Evolutionary conservation across 1,140 invertebrate genomes (phyloP).

Genomic region (Helicoverpa zea): DNA sequence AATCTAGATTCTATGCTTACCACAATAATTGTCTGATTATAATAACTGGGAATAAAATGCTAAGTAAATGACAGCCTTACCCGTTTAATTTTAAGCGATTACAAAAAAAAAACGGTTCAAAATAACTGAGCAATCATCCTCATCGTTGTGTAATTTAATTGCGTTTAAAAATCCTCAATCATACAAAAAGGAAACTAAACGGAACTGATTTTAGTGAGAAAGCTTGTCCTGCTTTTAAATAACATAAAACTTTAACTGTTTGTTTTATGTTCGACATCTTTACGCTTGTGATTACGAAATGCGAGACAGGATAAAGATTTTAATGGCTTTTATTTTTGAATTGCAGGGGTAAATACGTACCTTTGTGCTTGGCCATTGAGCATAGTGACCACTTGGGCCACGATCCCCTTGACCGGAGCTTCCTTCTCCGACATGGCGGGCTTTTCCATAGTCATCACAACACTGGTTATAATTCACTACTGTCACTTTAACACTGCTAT

Average conservation of each 20-base stretch:
- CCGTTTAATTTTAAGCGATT: too few relatives aligned
- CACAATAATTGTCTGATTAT: too few relatives aligned
- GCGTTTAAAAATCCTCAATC: not conserved
- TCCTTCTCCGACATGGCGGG: conserved; percentile 77
- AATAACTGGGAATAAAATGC: too few relatives aligned
- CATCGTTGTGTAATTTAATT: not conserved
- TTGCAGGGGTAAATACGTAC: conserved; percentile 63
- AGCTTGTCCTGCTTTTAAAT: conserved; percentile 28
- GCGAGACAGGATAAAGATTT: not conserved
- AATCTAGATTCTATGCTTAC: too few relatives aligned
- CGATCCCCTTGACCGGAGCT: conserved; percentile 82
- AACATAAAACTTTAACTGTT: conserved; percentile 29
- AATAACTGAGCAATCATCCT: not conserved
- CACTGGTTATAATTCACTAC: conserved; percentile 49
- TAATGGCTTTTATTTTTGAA: conserved; percentile 10
- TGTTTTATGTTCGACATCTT: conserved; percentile 3
- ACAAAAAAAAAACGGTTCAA: not conserved
- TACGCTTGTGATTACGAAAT: conserved; percentile 5
- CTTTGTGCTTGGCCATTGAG: conserved; percentile 84
- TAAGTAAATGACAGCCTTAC: too few relatives aligned
- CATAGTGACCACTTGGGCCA: conserved; percentile 86
- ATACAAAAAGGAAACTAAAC: not conserved
- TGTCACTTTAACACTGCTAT: conserved; percentile 38
- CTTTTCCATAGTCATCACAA: conserved; percentile 78
- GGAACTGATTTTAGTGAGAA: conserved; percentile 1